phyloP scores from a whole-genome alignment of 2,113 vertebrate species.

The Chamaea fasciata region DNA sequence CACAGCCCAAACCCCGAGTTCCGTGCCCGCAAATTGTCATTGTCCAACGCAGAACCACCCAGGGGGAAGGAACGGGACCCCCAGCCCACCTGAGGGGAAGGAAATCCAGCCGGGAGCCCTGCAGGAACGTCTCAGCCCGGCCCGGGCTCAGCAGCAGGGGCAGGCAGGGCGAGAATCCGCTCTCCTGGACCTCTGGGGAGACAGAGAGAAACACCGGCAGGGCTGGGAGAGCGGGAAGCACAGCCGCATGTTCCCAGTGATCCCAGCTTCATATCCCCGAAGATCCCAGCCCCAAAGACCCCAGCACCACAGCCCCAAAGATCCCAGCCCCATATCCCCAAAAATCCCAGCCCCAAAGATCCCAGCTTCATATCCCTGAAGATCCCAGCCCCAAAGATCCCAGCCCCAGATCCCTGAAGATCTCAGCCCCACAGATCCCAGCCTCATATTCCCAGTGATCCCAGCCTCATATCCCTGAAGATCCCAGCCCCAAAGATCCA shows the following conservation, averaged over 20 bases:
- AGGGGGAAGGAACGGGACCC: fast-evolving
- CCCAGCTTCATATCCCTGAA: background rate
- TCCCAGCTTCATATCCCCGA: background rate
- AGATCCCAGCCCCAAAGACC: background rate
- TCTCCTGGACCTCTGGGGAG: background rate
- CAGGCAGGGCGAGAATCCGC: background rate
- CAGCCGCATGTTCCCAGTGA: too few species aligned
- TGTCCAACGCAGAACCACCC: background rate
- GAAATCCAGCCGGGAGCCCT: background rate
- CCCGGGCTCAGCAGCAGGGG: background rate
- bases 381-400: background rate
- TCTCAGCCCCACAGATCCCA: too few species aligned
- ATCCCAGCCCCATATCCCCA: too few species aligned
- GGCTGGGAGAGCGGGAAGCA: background rate
- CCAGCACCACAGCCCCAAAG: too few species aligned
- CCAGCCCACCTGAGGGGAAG: background rate
- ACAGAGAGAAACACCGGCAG: background rate
- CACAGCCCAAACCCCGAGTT: background rate
- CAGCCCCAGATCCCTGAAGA: too few species aligned
- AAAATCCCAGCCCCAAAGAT: too few species aligned
- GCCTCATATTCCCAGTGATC: too few species aligned
- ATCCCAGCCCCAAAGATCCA: too few species aligned
- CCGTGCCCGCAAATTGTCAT: background rate
- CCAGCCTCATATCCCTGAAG: too few species aligned
- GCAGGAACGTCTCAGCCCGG: background rate